Evolutionary conservation across 1,140 invertebrate genomes (phyloP), one percentile per base, ranked within the genome.

Genomic region (Nilaparvata lugens): DNA sequence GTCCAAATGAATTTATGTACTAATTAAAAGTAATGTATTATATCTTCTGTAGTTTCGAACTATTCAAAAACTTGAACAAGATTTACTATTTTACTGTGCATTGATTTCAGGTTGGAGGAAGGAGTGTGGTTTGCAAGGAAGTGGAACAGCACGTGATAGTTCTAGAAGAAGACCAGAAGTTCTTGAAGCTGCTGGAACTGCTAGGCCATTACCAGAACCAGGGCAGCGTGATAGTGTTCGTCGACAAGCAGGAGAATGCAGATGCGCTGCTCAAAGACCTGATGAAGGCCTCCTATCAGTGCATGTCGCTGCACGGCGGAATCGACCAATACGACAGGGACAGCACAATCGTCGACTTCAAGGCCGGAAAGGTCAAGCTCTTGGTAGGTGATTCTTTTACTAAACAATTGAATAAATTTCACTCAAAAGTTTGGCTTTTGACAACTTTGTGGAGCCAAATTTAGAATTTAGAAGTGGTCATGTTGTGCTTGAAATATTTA

Each of bases 321-420:
- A 98, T 99, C 68, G 97, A 99, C 78, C 97, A 99, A 75, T 97
- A 95, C 74, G 97, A 99, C 77, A 80, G 97, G 65, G 97, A 99
- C 76, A 96, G 93, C 1, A 98, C 93, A 0, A 98, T 99, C 64
- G 81, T 92, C 23, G 96, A 99, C 74, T 99, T 99, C 73, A 99
- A 99, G 78, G 85, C 84, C 28, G 96, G 95, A 40, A 88, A 93
- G 72, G 86, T 88, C 55, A 87, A 88, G 71, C 70, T 91, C 24
- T 71, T 91, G 52, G 85, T 70, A 60, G 64, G 61, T 45, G 31
- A 51, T 56, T 60, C 24, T 23, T 28, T 52, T n/a, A n/a, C n/a
- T n/a, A n/a, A n/a, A n/a, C n/a, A n/a, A n/a, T n/a, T n/a, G n/a
- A n/a, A n/a, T n/a, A n/a, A n/a, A n/a, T n/a, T n/a, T n/a, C n/a